Conservation (phyloP, 2,797 vertebrate genomes). For the Sebastes steindachneri region DNA sequence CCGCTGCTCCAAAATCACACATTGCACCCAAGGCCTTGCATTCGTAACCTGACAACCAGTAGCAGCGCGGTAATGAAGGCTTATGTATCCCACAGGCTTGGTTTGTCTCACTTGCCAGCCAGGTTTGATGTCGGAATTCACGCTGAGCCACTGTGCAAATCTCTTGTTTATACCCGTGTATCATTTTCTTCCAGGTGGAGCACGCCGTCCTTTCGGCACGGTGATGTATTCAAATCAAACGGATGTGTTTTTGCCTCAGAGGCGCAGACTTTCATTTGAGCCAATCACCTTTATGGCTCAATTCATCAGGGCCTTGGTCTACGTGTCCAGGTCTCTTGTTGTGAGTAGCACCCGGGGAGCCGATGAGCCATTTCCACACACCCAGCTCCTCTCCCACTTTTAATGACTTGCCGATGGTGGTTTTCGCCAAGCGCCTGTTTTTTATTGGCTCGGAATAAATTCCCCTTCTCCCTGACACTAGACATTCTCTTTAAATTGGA, state of each 20-base stretch:
- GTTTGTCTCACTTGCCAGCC: conserved; percentile 66
- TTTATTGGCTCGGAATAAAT: conserved; percentile 77
- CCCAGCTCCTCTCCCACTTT: conserved; percentile 71
- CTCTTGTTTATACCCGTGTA: conserved; percentile 60
- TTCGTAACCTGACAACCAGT: conserved; percentile 78
- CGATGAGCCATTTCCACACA: conserved; percentile 68
- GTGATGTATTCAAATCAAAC: conserved; percentile 73
- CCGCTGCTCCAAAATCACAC: conserved; percentile 74
- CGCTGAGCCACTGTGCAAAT: conserved; percentile 59
- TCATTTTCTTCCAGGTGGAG: conserved; percentile 61
- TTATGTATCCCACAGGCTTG: conserved; percentile 70
- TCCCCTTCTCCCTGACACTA: conserved; percentile 61
- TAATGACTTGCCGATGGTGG: conserved; percentile 79
- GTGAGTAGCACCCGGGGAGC: conserved; percentile 72
- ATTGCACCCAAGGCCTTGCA: conserved; percentile 72
- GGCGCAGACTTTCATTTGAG: conserved; percentile 76
- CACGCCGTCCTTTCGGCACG: conserved; percentile 31
- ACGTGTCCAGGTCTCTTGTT: conserved; percentile 72
- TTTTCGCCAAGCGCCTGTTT: conserved; percentile 68
- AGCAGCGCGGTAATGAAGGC: conserved; percentile 74
- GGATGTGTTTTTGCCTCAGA: conserved; percentile 68
- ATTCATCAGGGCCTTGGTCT: conserved; percentile 72
- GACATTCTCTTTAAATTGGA: conserved; percentile 75
- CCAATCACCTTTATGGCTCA: conserved; percentile 79
- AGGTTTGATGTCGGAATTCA: conserved; percentile 72